These are phyloP conservation scores for Gallirallus australis DNA, from an alignment of 2,797 vertebrate species.

Conservation along the genomic window DNA sequence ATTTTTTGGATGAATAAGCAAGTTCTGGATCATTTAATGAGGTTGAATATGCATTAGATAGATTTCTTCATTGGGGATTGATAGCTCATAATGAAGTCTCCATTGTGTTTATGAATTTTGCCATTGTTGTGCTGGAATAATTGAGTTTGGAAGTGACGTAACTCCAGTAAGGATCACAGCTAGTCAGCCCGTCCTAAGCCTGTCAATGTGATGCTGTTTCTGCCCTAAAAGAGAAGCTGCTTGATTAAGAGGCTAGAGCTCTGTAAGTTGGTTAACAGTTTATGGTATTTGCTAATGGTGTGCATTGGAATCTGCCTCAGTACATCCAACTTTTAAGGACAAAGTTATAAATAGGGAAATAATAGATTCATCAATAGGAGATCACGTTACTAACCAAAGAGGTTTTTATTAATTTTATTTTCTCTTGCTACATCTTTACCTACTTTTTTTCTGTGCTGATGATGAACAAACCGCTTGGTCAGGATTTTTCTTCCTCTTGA, in stretches of 20 bases:
- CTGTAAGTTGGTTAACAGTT: neutral
- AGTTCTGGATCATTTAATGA: neutral
- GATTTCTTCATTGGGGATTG: neutral
- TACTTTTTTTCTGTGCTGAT: neutral
- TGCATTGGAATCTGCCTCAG: neutral
- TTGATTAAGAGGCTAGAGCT: neutral
- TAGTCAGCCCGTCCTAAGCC: neutral
- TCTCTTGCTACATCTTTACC: neutral
- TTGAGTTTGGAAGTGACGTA: neutral
- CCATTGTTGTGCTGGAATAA: neutral
- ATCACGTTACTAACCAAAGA: neutral
- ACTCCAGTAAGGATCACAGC: neutral
- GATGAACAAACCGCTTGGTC: neutral
- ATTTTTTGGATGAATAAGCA: neutral
- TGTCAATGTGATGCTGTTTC: neutral
- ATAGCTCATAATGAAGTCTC: neutral
- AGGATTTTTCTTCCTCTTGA: neutral
- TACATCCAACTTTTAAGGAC: neutral
- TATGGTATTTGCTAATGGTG: neutral
- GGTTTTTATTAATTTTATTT: neutral
- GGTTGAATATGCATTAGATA: neutral
- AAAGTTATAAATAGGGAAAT: neutral
- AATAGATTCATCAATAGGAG: neutral
- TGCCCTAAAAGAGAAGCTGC: neutral
- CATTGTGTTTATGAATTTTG: neutral